These are phyloP conservation scores for Philaethria dido DNA, from an alignment of 2,888 invertebrate species.

Conservation along the genomic window DNA sequence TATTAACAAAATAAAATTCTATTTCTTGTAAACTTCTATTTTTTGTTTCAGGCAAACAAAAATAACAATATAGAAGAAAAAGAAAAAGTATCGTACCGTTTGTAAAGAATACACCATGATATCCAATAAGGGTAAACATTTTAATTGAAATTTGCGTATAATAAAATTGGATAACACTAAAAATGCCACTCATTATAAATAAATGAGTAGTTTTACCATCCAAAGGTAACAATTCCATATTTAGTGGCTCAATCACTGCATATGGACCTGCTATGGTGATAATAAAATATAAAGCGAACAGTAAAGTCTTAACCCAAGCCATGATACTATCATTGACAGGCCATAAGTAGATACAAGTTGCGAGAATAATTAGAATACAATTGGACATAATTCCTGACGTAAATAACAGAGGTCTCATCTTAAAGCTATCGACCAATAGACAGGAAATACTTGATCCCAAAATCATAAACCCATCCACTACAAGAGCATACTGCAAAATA, in stretches of 20 bases:
- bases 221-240: no score
- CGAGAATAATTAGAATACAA: slow-evolving; percentile 11
- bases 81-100: slow-evolving; percentile 44
- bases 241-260: no score
- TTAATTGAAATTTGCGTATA: no score
- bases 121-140: no score
- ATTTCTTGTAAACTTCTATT: slow-evolving; percentile 52
- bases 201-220: no score
- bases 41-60: slow-evolving; percentile 52
- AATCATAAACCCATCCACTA: slow-evolving; percentile 38
- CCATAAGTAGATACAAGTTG: slow-evolving; percentile 38
- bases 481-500: no score
- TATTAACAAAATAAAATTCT: slow-evolving; percentile 50
- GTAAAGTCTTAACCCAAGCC: slow-evolving; percentile 39
- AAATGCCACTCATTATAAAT: no score
- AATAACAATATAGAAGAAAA: slow-evolving; percentile 48
- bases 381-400: not conserved
- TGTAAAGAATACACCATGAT: slow-evolving; percentile 42
- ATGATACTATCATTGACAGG: slow-evolving; percentile 28
- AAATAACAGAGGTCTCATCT: slow-evolving; percentile 41
- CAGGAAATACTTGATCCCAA: no score
- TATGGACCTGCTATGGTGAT: slow-evolving; percentile 37
- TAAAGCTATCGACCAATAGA: slow-evolving; percentile 39
- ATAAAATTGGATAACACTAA: no score
- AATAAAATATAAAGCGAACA: slow-evolving; percentile 46